phyloP scores from a whole-genome alignment of 2,113 vertebrate species.

The Aplodontia rufa region DNA sequence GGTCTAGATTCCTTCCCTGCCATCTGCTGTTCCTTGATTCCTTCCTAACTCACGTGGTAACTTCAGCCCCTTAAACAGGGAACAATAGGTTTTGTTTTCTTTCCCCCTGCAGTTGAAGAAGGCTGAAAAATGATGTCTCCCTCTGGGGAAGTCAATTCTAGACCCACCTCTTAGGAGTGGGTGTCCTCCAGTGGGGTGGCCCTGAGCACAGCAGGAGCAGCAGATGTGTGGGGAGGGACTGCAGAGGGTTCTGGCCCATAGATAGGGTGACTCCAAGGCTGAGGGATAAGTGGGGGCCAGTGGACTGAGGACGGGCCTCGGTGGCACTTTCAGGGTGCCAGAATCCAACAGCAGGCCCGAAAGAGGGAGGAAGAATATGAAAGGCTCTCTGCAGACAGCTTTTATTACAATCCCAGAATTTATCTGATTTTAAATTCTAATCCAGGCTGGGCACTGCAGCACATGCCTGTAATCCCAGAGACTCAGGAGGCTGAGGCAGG shows the following conservation, averaged over 20 bases:
- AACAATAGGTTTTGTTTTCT: constrained; percentile 4
- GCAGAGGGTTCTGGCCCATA: neutral
- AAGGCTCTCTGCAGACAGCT: constrained; percentile 25
- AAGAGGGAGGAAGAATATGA: neutral
- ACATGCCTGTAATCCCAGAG: neutral
- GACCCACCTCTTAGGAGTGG: neutral
- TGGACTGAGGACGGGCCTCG: neutral
- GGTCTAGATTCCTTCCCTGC: neutral
- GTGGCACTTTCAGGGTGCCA: accelerated
- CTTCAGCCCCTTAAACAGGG: neutral
- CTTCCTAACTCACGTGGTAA: neutral
- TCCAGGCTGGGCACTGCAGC: neutral
- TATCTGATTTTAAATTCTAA: constrained; percentile 42
- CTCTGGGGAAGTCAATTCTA: neutral
- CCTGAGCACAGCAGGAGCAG: neutral
- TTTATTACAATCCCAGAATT: constrained; percentile 57
- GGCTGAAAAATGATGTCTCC: neutral
- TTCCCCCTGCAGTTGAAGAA: neutral
- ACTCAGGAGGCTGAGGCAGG: neutral
- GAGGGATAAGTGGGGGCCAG: accelerated
- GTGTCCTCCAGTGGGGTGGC: neutral
- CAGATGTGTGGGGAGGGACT: too few species aligned
- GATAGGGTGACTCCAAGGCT: neutral
- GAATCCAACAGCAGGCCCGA: neutral
- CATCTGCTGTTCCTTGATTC: neutral